Evolutionary conservation across 2,113 vertebrate genomes (phyloP).

Genomic region (Taxidea taxus): DNA sequence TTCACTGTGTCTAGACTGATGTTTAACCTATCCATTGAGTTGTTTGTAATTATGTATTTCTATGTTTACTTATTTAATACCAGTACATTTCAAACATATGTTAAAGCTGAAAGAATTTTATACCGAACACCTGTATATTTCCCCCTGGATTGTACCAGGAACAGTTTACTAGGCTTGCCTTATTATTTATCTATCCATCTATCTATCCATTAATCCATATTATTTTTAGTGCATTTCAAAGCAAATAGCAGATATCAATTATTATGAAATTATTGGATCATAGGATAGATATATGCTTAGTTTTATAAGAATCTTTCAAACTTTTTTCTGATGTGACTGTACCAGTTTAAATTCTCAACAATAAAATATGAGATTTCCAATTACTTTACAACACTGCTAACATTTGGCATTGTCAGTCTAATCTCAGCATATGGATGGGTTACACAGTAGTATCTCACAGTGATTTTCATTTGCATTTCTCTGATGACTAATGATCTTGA

Average conservation of each 20-base stretch:
- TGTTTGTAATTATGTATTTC: background rate
- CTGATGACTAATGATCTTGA: background rate
- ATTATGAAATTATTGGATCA: background rate
- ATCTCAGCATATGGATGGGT: background rate
- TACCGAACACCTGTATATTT: background rate
- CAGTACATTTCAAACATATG: background rate
- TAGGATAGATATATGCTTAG: background rate
- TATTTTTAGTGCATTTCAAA: background rate
- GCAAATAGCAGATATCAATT: background rate
- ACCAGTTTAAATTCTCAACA: background rate
- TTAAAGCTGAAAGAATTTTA: conserved; percentile 1
- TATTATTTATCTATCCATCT: background rate
- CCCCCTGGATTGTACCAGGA: background rate
- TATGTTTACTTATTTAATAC: background rate
- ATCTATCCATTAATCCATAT: background rate
- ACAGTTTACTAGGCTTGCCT: background rate
- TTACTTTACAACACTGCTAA: background rate
- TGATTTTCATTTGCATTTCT: background rate
- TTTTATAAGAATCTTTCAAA: background rate
- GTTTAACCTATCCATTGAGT: background rate
- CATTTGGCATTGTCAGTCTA: background rate
- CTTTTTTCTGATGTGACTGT: background rate
- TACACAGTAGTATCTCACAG: background rate
- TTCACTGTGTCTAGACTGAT: background rate
- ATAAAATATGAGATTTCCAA: background rate